Evolutionary conservation across 2,797 vertebrate species (phyloP), one percentile per base, ranked within the genome.

Genomic region (Merluccius polli): DNA sequence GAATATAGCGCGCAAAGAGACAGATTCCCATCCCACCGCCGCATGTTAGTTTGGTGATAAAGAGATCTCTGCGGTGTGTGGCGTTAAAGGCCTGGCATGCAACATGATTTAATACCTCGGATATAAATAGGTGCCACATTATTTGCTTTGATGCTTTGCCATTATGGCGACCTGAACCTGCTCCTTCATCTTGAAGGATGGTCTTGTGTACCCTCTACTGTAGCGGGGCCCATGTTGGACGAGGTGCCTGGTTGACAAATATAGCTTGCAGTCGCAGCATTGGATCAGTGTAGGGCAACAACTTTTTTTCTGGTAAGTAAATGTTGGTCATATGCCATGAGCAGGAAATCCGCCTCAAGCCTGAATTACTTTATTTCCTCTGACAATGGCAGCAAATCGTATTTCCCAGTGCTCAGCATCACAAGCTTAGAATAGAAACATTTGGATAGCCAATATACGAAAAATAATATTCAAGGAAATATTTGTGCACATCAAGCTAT

Each of bases 21-120:
- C 52, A 21, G 52, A n/a, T 11, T 24, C 52, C 44, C 44, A 52
- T 52, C 52, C 2, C 52, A 59, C 7, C 52, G 8, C n/a, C 59
- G 59, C 59, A 13, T 27, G 59, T 65, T 79, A 73, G 79, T 65
- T 38, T 38, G 15, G 12, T 3, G 44, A 52, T 29, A 73, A 65
- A 77, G 71, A n/a, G 12, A 35, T 29, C 36, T 33, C 21, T 12
- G 65, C 36, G 38, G 16, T 59, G 27, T n/a, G 63, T 21, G 16
- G 30, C 65, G 13, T 8, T 69, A 32, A 69, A 15, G 16, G 29
- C 27, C 29, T 29, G 6, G 27, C 30, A 29, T 5, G 67, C 24
- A 29, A 6, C 24, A 0, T 72, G 35, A 41, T 38, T 72, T 38
- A 41, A 36, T 72, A 33, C n/a, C 36, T 29, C 4, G 5, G 21